Evolutionary conservation across 2,797 vertebrate species (phyloP).

Genomic region (Anniella stebbinsi): DNA sequence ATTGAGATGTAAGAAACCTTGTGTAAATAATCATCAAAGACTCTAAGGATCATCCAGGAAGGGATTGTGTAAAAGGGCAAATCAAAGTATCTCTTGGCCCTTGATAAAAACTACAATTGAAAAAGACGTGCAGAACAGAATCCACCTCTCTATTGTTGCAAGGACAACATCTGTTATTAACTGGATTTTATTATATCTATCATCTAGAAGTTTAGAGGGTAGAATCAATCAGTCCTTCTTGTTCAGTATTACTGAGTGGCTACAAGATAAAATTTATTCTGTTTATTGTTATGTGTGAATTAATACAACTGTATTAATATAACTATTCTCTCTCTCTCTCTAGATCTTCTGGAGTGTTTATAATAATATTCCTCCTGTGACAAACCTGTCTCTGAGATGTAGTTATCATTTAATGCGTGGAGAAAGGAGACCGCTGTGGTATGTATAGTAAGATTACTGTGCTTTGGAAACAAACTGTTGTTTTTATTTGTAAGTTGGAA

Average conservation of each 20-base stretch:
- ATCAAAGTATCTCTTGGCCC: too few relatives aligned
- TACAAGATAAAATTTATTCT: slow-evolving; percentile 23
- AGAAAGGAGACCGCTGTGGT: slow-evolving; percentile 93
- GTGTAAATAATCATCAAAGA: too few relatives aligned
- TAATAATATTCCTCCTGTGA: slow-evolving; percentile 94
- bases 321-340: slow-evolving; percentile 30
- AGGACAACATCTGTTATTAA: too few relatives aligned
- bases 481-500: neutral
- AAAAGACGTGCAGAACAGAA: too few relatives aligned
- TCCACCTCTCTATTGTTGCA: too few relatives aligned
- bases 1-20: too few relatives aligned
- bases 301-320: slow-evolving; percentile 52
- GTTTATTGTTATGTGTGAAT: slow-evolving; percentile 21
- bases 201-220: too few relatives aligned
- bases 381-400: slow-evolving; percentile 88
- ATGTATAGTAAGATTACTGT: slow-evolving; percentile 53
- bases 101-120: too few relatives aligned
- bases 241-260: too few relatives aligned
- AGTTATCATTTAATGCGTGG: slow-evolving; percentile 97
- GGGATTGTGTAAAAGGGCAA: too few relatives aligned
- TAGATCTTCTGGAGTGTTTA: slow-evolving; percentile 97
- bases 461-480: neutral
- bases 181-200: too few relatives aligned
- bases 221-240: neutral
- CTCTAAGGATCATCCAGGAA: too few relatives aligned